Evolutionary conservation across 2,888 invertebrate genomes (phyloP).

Genomic region (Dasypolia templi): DNA sequence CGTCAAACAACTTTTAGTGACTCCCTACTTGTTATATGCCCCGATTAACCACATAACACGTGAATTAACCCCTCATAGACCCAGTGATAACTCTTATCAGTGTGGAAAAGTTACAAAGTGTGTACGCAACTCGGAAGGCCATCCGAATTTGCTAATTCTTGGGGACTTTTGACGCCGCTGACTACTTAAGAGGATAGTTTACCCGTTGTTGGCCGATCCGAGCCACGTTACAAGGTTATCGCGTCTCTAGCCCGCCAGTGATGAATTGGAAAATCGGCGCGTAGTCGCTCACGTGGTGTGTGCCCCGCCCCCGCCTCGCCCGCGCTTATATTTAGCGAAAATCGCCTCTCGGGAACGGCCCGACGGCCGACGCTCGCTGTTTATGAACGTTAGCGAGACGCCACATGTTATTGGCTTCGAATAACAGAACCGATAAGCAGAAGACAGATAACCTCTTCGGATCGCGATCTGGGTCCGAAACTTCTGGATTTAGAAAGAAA

Average conservation of each 20-base stretch:
- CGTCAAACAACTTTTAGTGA: slow-evolving; percentile 72
- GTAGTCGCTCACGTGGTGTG: slow-evolving; percentile 90
- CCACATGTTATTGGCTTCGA: slow-evolving; percentile 90
- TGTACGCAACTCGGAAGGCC: slow-evolving; percentile 78
- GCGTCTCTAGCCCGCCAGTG: slow-evolving; percentile 88
- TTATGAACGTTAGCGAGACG: slow-evolving; percentile 88
- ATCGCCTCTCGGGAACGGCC: slow-evolving; percentile 89
- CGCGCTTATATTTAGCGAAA: slow-evolving; percentile 90
- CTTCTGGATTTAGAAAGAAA: slow-evolving; percentile 86
- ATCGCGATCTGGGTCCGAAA: slow-evolving; percentile 80
- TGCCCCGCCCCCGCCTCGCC: slow-evolving; percentile 88
- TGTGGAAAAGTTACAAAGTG: slow-evolving; percentile 87
- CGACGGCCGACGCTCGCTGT: slow-evolving; percentile 86
- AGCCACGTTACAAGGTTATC: slow-evolving; percentile 90
- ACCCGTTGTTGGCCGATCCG: slow-evolving; percentile 81
- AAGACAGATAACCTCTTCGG: slow-evolving; percentile 88
- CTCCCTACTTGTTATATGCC: slow-evolving; percentile 58
- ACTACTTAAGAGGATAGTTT: slow-evolving; percentile 81
- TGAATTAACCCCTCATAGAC: slow-evolving; percentile 63
- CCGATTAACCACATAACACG: slow-evolving; percentile 59
- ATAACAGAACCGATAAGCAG: slow-evolving; percentile 88
- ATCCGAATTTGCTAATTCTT: slow-evolving; percentile 78
- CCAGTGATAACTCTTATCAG: slow-evolving; percentile 86
- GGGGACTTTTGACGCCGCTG: slow-evolving; percentile 75
- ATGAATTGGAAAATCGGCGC: slow-evolving; percentile 91